Base-by-base conservation (phyloP, 2,113 vertebrate genomes). In the Pterocles orientalis region DNA sequence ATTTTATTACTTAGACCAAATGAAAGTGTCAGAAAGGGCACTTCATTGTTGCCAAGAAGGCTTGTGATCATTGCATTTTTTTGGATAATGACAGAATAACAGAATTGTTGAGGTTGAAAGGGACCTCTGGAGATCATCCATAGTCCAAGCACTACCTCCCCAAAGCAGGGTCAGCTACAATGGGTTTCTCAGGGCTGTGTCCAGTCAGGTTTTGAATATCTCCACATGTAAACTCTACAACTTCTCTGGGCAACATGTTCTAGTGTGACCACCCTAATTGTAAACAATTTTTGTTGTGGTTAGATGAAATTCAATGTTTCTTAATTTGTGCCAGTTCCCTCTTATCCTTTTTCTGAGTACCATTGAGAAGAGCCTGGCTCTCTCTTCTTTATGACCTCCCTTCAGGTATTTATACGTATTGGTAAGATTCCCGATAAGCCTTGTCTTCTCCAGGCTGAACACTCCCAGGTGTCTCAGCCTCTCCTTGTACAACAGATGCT, bases 1-100 rank as follows among this genome's bases (percentile, higher is more conserved):
- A 43, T 90, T 95, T 90, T 86, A 78, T 95, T 81, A 54, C n/a
- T 43, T 88, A 70, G 31, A 14, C 72, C 72, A 88, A 92, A 90
- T 70, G 36, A 84, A 86, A 78, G 51, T 82, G 21, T 82, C 79
- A 73, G 62, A 90, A 93, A 90, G 31, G 17, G 76, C 33, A 56
- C 56, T 90, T 85, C 24, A 36, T 66, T 89, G 36, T 81, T 91
- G 36, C 34, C 56, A 75, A 60, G 87, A 87, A 87, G 43, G 12
- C 29, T 77, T 78, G 16, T 17, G 29, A 60, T 85, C 82, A 31
- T 36, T 64, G 16, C 31, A 3, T 75, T 7, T 54, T 61, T 91
- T 87, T 91, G 60, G 47, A 14, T 89, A 26, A 87, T 64, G 51
- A 86, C 17, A 78, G n/a, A 53, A 48, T 60, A 10, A 45, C 6